Conservation (phyloP, 1,140 invertebrate genomes). For the Orussus abietinus region DNA sequence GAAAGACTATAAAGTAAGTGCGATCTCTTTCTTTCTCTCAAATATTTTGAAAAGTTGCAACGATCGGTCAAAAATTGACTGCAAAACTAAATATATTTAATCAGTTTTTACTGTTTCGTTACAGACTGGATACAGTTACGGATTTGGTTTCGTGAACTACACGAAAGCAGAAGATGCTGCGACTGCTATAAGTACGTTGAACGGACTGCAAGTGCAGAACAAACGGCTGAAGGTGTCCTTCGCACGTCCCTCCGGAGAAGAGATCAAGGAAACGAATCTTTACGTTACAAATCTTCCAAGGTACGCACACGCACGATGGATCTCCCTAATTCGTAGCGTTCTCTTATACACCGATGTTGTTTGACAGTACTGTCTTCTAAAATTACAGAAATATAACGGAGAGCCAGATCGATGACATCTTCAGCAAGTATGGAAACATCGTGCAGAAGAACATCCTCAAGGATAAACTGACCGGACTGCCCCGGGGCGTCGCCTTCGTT, state of each 20-base stretch:
- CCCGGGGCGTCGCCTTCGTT: constrained; percentile 88
- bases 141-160: constrained; percentile 95
- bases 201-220: constrained; percentile 84
- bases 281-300: constrained; percentile 91
- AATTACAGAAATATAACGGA: constrained; percentile 69
- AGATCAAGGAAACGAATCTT: constrained; percentile 92
- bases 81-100: constrained; percentile 1
- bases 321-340: no score
- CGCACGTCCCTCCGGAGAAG: constrained; percentile 84
- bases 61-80: no score
- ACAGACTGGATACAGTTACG: constrained; percentile 91
- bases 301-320: no score
- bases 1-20: constrained; percentile 77
- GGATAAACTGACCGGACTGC: constrained; percentile 81
- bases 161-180: constrained; percentile 78
- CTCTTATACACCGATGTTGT: no score
- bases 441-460: constrained; percentile 86
- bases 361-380: no score
- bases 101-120: constrained; percentile 39
- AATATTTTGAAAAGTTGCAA: neutral
- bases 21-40: constrained; percentile 1
- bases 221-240: constrained; percentile 76
- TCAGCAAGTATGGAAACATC: constrained; percentile 82
- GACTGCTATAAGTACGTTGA: constrained; percentile 80
- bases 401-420: constrained; percentile 76